A percentile compares a stretch with the other conserved stretches of the same genome.
Evolutionary conservation across 2,797 vertebrate genomes (phyloP).

Genomic region (Urosaurus nigricauda): DNA sequence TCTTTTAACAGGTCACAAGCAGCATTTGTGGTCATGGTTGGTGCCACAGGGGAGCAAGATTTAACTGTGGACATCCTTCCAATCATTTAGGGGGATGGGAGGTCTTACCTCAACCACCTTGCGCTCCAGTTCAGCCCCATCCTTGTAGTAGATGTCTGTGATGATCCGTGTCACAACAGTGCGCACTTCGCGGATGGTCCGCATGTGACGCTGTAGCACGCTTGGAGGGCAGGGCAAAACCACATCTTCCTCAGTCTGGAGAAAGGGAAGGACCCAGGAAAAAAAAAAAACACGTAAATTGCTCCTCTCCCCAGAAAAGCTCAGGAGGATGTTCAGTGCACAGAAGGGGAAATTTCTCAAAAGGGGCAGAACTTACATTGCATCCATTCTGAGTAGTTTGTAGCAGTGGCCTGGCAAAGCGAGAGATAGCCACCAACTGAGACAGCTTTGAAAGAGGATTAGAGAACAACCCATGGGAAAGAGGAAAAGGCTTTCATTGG

Average conservation of each 20-base stretch:
- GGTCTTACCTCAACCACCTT: conserved; percentile 89
- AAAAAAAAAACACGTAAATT: no score
- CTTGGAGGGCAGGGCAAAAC: conserved; percentile 77
- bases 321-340: background rate
- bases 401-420: no score
- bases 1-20: background rate
- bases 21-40: background rate
- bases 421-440: no score
- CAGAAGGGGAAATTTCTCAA: background rate
- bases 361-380: background rate
- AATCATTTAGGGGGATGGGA: no score
- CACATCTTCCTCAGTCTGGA: conserved; percentile 81
- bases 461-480: no score
- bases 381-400: background rate
- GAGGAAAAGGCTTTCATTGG: no score
- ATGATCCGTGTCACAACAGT: conserved; percentile 92
- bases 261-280: conserved; percentile 20
- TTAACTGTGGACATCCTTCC: no score
- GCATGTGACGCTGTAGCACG: conserved; percentile 85
- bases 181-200: conserved; percentile 93
- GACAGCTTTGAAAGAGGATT: no score
- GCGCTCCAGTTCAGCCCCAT: conserved; percentile 93
- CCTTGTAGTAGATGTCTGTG: conserved; percentile 94
- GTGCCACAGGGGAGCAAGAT: background rate
- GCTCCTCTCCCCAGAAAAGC: background rate